Percentiles rank a stretch among this genome's conserved stretches.
Evolutionary conservation across 2,113 vertebrate species (phyloP).

Genomic region (Dromaius novaehollandiae): DNA sequence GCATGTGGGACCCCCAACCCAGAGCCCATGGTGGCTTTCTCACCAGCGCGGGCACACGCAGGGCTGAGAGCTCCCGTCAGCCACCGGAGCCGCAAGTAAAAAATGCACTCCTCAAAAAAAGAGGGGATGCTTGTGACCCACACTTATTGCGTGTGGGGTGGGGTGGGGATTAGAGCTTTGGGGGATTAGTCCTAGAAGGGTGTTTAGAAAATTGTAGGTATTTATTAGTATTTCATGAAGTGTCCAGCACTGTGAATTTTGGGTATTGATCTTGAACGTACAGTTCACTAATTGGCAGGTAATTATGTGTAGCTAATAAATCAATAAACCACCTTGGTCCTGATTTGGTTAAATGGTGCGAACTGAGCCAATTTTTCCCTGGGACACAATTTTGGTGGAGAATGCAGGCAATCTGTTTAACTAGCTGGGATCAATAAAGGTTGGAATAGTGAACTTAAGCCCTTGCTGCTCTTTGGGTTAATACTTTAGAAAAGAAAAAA

Average conservation of each 20-base stretch:
- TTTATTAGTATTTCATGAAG: neutral
- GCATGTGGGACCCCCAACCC: too few relatives aligned
- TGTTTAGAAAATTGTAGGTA: neutral
- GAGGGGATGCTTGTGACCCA: neutral
- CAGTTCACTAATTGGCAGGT: neutral
- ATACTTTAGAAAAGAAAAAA: neutral
- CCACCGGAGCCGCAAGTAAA: neutral
- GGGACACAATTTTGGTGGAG: neutral
- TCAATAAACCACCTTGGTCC: neutral
- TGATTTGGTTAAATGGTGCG: neutral
- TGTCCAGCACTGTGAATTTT: too few relatives aligned
- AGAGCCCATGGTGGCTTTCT: accelerated
- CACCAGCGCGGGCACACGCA: accelerated
- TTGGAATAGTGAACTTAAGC: neutral
- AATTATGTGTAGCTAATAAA: neutral
- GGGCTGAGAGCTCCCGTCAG: neutral
- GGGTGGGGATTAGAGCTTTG: neutral
- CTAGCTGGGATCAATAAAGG: neutral
- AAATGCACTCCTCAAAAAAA: accelerated
- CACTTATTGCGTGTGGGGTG: neutral
- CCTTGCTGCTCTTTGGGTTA: neutral
- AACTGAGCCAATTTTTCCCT: neutral
- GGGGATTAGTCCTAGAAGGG: neutral
- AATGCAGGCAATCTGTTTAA: neutral
- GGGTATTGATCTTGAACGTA: too few relatives aligned